Conservation (phyloP, 2,888 invertebrate genomes). For the Lapara coniferarum region DNA sequence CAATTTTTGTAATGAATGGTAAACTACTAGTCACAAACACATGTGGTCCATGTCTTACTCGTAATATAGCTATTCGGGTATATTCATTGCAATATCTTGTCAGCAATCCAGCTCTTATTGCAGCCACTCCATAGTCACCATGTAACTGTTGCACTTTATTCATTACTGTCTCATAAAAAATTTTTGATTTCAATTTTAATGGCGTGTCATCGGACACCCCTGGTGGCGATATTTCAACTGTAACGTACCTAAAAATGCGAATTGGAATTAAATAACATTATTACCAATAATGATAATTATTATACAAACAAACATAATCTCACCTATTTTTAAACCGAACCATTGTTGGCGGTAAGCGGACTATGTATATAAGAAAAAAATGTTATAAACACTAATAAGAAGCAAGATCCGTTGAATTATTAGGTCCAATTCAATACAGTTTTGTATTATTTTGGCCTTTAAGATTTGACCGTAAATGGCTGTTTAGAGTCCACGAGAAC, state of each 20-base stretch:
- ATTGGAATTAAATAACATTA: slow-evolving; percentile 5
- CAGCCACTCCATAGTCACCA: slow-evolving; percentile 90
- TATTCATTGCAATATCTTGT: slow-evolving; percentile 91
- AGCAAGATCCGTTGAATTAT: too few species aligned
- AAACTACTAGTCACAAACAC: slow-evolving; percentile 87
- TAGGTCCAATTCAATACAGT: too few species aligned
- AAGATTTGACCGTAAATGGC: too few species aligned
- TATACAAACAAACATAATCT: slow-evolving; percentile 15
- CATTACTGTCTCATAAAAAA: slow-evolving; percentile 83
- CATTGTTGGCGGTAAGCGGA: slow-evolving; percentile 52
- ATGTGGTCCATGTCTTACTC: slow-evolving; percentile 90
- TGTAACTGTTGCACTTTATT: slow-evolving; percentile 87
- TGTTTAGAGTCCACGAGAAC: too few species aligned
- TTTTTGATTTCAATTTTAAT: slow-evolving; percentile 76
- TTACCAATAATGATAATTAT: background rate
- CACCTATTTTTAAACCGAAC: slow-evolving; percentile 88
- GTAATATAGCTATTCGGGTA: slow-evolving; percentile 89
- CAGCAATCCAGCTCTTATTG: slow-evolving; percentile 87
- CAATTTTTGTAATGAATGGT: slow-evolving; percentile 87
- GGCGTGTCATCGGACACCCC: slow-evolving; percentile 75
- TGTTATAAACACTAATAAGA: too few species aligned
- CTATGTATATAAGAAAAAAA: too few species aligned
- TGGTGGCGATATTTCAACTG: slow-evolving; percentile 84
- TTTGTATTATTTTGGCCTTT: too few species aligned
- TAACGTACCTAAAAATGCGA: slow-evolving; percentile 84